Base-by-base conservation (phyloP, 2,797 vertebrate species). In the Geotrypetes seraphini region DNA sequence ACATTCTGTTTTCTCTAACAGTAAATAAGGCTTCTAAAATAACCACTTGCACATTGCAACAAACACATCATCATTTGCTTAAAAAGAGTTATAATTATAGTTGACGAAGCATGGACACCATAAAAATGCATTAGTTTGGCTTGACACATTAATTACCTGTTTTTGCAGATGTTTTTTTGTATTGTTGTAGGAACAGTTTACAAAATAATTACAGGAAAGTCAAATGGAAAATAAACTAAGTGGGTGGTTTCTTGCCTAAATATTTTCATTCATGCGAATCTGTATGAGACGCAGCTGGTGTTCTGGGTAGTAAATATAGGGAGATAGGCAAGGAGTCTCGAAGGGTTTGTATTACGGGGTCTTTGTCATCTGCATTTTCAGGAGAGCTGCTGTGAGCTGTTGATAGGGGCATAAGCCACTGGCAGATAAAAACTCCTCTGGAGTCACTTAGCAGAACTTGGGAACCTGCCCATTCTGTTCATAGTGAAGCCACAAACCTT, bases 111-210 rank as follows among this genome's bases (percentile, higher is more conserved):
- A 85, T 83, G 81, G 84, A 73, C 78, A 82, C 79, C 81, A 86
- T 85, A 87, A 85, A 88, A 89, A 89, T 83, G 84, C 81, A 85
- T 89, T 89, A 87, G 86, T 87, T 87, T 86, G 79, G 81, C 83
- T 84, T 87, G 87, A 89, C 84, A 89, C 79, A 84, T 82, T 94
- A 96, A 97, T 96, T 92, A 95, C 89, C 87, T 91, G 83, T 88
- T 85, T 90, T 85, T 84, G 85, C 92, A 96, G 91, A 93, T 97
- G 94, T 94, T 94, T 89, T 79, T 69, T 76, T 75, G 86, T 87
- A 92, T 94, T 92, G 91, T 95, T 91, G 85, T 85, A 71, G 74
- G 77, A 81, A 80, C 87, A 85, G 88, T 88, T 89, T 89, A 83
- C 84, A 77, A 82, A 87, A 86, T 88, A 89, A 89, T 89, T 89